A percentile compares a stretch with the other conserved stretches of the same genome.
Conservation (phyloP, 2,888 invertebrate species). For the Ophion slaviceki region DNA sequence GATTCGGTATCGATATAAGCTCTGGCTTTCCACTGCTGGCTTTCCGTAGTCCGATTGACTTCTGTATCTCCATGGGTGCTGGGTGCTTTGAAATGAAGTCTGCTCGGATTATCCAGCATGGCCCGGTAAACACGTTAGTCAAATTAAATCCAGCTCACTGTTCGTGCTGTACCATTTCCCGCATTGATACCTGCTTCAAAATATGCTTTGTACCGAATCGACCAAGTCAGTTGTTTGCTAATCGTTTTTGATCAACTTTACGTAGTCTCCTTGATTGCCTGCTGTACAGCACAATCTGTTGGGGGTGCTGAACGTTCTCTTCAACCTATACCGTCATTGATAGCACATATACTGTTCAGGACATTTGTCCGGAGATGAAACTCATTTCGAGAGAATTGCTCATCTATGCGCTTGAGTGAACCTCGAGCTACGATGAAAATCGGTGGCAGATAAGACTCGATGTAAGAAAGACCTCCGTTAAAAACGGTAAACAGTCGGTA, state of each 20-base stretch:
- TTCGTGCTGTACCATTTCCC: conserved; percentile 25
- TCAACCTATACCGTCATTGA: conserved; percentile 5
- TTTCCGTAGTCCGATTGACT: conserved; percentile 62
- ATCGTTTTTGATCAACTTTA: conserved; percentile 27
- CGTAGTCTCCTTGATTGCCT: background rate
- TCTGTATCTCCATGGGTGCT: conserved; percentile 52
- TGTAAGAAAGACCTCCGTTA: conserved; percentile 23
- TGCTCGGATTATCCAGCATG: conserved; percentile 61
- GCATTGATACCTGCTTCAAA: conserved; percentile 31
- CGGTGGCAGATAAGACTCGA: conserved; percentile 20
- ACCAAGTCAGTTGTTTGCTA: conserved; percentile 7
- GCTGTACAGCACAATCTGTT: background rate
- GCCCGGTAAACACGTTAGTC: conserved; percentile 61
- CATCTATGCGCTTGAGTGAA: conserved; percentile 4
- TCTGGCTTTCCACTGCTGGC: conserved; percentile 50
- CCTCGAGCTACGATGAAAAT: conserved; percentile 12
- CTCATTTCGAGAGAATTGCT: conserved; percentile 12
- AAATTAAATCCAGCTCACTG: conserved; percentile 53
- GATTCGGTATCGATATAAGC: conserved; percentile 62
- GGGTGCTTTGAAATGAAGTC: conserved; percentile 61
- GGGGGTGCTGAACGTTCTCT: background rate
- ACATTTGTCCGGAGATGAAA: conserved; percentile 1
- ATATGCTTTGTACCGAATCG: conserved; percentile 34
- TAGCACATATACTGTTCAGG: background rate
- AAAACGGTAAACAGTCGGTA: conserved; percentile 41